Evolutionary conservation across 2,888 invertebrate genomes (phyloP), one percentile per base, ranked within the genome.

Genomic region (Troglohyphantes excavatus): DNA sequence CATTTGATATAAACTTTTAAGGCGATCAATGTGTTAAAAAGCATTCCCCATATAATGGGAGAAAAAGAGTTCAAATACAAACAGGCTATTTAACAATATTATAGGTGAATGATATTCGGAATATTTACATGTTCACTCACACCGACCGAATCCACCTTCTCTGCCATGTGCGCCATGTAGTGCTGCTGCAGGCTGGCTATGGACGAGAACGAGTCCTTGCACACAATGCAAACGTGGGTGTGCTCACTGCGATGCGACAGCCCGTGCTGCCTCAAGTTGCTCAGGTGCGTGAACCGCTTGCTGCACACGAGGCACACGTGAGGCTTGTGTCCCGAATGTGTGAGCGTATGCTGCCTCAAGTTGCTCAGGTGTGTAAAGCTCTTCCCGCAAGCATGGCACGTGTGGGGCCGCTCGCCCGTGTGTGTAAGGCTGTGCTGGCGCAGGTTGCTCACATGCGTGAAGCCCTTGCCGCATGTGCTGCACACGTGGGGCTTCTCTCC

Each of bases 341-440:
- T 90, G 13, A 90, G 67, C 26, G 33, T 73, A 29, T 90, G 90
- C 43, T 90, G 84, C 9, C 84, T 6, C 19, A 90, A 23, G 19
- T 90, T 90, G 53, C 90, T 85, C 19, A 84, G 39, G 67, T 90
- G 79, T 2, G 79, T 85, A 29, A 90, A 90, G 33, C 79, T 75
- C 43, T 85, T 90, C 0, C 85, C 84, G 68, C 90, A 90, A 19
- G 76, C 70, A n/a, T 63, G 17, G 43, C 90, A 90, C 11, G 67
- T n/a, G 65, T 90, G 90, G 7, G 90, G 90, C 11, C 68, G 29
- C 21, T 73, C 68, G 0, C 81, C 85, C n/a, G 90, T 73, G 53
- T 90, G 90, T 6, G 84, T 85, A 6, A 90, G 79, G 19, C n/a
- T 67, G 21, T 90, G 90, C 61, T 90, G 84, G 6, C 84, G 29